Percentiles rank a stretch among this genome's conserved stretches.
Conservation (phyloP, 2,888 invertebrate genomes). For the Pyrochroa serraticornis region DNA sequence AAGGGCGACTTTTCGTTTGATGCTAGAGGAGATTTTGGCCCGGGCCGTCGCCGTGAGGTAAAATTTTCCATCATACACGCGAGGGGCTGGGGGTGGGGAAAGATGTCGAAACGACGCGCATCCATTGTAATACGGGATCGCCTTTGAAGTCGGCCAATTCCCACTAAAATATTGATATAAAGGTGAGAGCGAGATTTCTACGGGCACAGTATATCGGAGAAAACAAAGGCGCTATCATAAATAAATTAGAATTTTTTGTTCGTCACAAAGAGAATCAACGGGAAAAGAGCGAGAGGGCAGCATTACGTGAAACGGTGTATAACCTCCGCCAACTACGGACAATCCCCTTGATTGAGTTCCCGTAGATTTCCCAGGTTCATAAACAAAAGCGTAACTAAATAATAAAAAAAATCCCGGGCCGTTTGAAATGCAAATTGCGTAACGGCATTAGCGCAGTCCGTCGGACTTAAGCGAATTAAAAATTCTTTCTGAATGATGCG, state of each 20-base stretch:
- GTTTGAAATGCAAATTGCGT: slow-evolving; percentile 43
- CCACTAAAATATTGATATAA: slow-evolving; percentile 32
- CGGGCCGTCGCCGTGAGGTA: neutral
- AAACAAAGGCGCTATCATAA: slow-evolving; percentile 30
- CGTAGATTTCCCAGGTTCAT: slow-evolving; percentile 26
- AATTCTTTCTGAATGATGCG: slow-evolving; percentile 40
- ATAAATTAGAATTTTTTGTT: slow-evolving; percentile 29
- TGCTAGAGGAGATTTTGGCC: no score
- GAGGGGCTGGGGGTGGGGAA: slow-evolving; percentile 10
- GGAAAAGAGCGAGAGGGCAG: neutral
- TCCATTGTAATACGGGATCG: slow-evolving; percentile 24
- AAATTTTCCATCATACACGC: slow-evolving; percentile 6
- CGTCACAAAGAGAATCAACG: slow-evolving; percentile 25
- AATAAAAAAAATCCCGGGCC: slow-evolving; percentile 18
- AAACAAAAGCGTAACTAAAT: slow-evolving; percentile 26
- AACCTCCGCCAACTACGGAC: neutral
- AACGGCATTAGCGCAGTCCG: slow-evolving; percentile 38
- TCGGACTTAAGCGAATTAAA: slow-evolving; percentile 42
- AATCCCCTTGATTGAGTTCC: slow-evolving; percentile 25
- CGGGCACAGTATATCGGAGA: slow-evolving; percentile 16
- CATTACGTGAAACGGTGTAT: neutral
- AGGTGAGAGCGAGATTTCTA: slow-evolving; percentile 33
- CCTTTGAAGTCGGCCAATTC: slow-evolving; percentile 28
- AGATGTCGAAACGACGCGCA: slow-evolving; percentile 17
- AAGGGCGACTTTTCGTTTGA: no score